Percentiles rank a stretch among this genome's conserved stretches.
Evolutionary conservation across 2,797 vertebrate genomes (phyloP).

Genomic region (Enteromius viviparus): DNA sequence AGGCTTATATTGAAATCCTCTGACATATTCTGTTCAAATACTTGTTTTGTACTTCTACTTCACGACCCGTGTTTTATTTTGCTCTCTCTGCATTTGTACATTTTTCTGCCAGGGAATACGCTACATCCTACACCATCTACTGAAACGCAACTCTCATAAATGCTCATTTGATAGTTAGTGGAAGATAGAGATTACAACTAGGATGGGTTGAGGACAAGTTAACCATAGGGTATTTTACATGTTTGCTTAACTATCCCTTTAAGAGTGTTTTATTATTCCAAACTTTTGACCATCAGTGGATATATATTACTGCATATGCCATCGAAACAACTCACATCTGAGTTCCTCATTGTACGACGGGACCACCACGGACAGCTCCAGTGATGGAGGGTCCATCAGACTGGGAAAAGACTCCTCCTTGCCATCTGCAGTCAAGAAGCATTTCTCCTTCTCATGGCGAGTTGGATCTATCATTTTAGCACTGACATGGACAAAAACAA

Average conservation of each 20-base stretch:
- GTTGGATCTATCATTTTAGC: constrained; percentile 78
- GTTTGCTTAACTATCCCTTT: background rate
- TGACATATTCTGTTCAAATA: too few relatives aligned
- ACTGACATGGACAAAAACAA: constrained; percentile 81
- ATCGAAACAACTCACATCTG: constrained; percentile 81
- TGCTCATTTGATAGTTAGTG: fast-evolving
- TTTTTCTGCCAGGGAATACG: background rate
- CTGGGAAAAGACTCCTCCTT: constrained; percentile 81
- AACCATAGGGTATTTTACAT: background rate
- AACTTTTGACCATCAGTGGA: background rate
- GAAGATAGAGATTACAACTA: background rate
- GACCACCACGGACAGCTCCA: constrained; percentile 88
- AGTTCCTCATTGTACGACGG: constrained; percentile 95
- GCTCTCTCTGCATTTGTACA: too few relatives aligned
- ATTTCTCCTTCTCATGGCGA: constrained; percentile 83
- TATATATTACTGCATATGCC: background rate
- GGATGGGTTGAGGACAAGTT: background rate
- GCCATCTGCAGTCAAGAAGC: constrained; percentile 78
- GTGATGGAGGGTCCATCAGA: constrained; percentile 82
- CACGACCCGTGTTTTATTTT: background rate
- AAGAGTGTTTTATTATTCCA: background rate
- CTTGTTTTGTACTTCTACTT: too few relatives aligned
- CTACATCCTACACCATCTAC: background rate
- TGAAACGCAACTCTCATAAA: background rate
- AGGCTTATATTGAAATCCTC: too few relatives aligned